phyloP scores from a whole-genome alignment of 2,888 invertebrate genomes.

The Sacculina carcini region DNA sequence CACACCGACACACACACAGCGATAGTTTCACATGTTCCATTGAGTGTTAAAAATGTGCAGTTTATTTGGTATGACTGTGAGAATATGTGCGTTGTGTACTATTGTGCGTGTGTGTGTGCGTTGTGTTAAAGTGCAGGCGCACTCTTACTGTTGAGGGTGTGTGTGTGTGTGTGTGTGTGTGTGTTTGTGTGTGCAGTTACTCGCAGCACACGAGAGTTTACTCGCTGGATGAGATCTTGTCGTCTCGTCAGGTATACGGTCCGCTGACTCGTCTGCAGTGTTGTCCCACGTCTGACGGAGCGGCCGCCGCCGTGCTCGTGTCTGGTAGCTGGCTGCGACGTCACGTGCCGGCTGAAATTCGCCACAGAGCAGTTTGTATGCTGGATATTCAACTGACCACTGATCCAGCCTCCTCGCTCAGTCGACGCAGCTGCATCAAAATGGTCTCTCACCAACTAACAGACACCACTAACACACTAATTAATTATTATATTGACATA shows the following conservation, averaged over 20 bases:
- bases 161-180: no score
- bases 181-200: no score
- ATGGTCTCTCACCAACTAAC: conserved; percentile 30
- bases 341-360: conserved; percentile 33
- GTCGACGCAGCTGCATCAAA: conserved; percentile 50
- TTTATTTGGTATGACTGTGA: no score
- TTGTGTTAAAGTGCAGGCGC: no score
- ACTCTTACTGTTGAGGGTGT: no score
- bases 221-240: conserved; percentile 61
- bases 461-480: background rate
- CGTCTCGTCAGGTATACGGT: conserved; percentile 64
- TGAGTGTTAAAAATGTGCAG: no score
- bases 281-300: conserved; percentile 96
- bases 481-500: no score
- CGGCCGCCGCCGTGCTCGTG: conserved; percentile 71
- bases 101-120: no score
- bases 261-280: conserved; percentile 88
- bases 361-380: conserved; percentile 67
- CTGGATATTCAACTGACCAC: conserved; percentile 91
- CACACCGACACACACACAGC: no score
- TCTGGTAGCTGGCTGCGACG: conserved; percentile 68
- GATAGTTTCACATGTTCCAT: no score
- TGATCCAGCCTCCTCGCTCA: conserved; percentile 60
- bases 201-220: conserved; percentile 86
- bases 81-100: no score